These are phyloP conservation scores for Orthonyx spaldingii DNA, from an alignment of 2,113 vertebrate species.

Conservation along the genomic window DNA sequence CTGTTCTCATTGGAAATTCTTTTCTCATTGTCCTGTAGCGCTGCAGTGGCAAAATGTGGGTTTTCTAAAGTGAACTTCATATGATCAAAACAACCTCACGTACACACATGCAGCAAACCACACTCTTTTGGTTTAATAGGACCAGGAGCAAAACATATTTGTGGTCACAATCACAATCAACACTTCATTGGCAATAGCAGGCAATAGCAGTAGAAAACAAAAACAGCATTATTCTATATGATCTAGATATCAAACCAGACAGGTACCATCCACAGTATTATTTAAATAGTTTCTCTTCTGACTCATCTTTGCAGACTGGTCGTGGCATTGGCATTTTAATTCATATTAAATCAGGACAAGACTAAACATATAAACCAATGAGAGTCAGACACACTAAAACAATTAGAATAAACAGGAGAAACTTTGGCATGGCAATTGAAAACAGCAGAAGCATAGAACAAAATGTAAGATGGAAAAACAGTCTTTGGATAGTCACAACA, in stretches of 20 bases:
- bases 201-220: slow-evolving; percentile 44
- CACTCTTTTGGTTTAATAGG: slow-evolving; percentile 1
- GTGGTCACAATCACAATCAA: slow-evolving; percentile 51
- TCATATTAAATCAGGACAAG: slow-evolving; percentile 54
- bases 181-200: slow-evolving; percentile 34
- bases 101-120: slow-evolving; percentile 60
- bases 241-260: slow-evolving; percentile 46
- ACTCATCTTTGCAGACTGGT: slow-evolving; percentile 43
- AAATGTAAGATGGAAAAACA: slow-evolving; percentile 41
- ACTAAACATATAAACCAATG: slow-evolving; percentile 61
- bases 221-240: slow-evolving; percentile 12
- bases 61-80: slow-evolving; percentile 41
- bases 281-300: slow-evolving; percentile 51
- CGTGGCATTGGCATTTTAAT: slow-evolving; percentile 32
- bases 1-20: slow-evolving; percentile 46
- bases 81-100: slow-evolving; percentile 54
- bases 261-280: background rate
- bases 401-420: slow-evolving; percentile 62
- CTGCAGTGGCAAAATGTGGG: slow-evolving; percentile 51
- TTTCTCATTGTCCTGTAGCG: slow-evolving; percentile 42
- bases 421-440: slow-evolving; percentile 39
- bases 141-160: slow-evolving; percentile 49
- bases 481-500: slow-evolving; percentile 14
- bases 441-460: slow-evolving; percentile 48
- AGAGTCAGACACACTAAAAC: slow-evolving; percentile 47